These are phyloP conservation scores for Potamilus streckersoni DNA, from an alignment of 1,140 invertebrate species.

Conservation along the genomic window DNA sequence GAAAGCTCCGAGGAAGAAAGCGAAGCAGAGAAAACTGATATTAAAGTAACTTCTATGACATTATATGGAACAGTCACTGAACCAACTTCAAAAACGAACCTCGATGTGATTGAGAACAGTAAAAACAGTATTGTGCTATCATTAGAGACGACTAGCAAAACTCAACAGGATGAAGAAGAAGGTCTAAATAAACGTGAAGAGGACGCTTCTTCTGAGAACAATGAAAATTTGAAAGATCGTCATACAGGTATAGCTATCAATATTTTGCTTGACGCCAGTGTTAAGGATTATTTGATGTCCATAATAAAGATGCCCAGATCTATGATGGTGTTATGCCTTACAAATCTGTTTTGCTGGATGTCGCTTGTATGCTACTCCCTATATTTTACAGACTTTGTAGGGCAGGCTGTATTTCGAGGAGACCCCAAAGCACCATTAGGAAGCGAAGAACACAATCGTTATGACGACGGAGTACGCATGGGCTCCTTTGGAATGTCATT, in stretches of 20 bases:
- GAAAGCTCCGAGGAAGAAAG: conserved; percentile 48
- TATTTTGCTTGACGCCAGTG: not conserved
- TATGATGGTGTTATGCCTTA: conserved; percentile 87
- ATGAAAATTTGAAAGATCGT: too few relatives aligned
- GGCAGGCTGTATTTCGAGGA: conserved; percentile 93
- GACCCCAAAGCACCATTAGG: conserved; percentile 79
- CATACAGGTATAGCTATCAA: too few relatives aligned
- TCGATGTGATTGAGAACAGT: not conserved
- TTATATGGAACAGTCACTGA: conserved; percentile 24
- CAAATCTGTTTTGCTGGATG: conserved; percentile 98
- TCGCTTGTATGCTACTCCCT: conserved; percentile 96
- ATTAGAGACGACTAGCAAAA: not conserved
- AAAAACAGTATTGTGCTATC: not conserved
- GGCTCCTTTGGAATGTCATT: conserved; percentile 97
- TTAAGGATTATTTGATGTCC: conserved; percentile 84
- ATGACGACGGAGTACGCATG: conserved; percentile 92
- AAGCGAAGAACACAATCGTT: conserved; percentile 67
- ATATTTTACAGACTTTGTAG: conserved; percentile 98
- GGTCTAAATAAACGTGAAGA: not conserved
- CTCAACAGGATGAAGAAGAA: not conserved
- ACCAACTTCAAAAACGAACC: not conserved
- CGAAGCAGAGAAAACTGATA: conserved; percentile 8
- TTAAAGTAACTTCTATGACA: conserved; percentile 4
- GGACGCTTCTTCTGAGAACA: not conserved
- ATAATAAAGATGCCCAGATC: conserved; percentile 91